Evolutionary conservation across 1,140 invertebrate genomes (phyloP).

Genomic region (Bombus consobrinus): DNA sequence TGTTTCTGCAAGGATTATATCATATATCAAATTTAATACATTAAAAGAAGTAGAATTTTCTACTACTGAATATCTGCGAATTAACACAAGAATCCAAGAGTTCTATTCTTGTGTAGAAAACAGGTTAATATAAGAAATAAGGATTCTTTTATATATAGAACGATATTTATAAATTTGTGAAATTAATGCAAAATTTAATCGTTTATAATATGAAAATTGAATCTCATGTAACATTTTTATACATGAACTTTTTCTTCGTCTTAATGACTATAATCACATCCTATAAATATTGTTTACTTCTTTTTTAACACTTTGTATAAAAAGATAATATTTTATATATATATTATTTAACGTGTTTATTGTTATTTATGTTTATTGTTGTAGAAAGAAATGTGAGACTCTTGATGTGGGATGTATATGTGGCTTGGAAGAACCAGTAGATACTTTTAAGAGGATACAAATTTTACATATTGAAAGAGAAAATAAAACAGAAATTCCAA

Average conservation of each 20-base stretch:
- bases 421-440: slow-evolving; percentile 64
- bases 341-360: slow-evolving; percentile 18
- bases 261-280: neutral
- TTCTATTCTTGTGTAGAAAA: slow-evolving; percentile 69
- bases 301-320: neutral
- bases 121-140: slow-evolving; percentile 53
- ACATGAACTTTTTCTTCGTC: neutral
- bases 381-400: slow-evolving; percentile 56
- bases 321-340: slow-evolving; percentile 10
- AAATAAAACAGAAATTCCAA: slow-evolving; percentile 48
- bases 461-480: slow-evolving; percentile 67
- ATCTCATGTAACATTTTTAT: neutral
- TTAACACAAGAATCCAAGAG: slow-evolving; percentile 62
- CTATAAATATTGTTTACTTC: neutral
- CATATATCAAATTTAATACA: slow-evolving; percentile 51
- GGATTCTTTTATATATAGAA: neutral
- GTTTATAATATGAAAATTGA: neutral
- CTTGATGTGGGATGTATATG: slow-evolving; percentile 71
- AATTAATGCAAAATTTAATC: neutral
- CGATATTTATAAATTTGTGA: neutral
- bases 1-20: slow-evolving; percentile 75
- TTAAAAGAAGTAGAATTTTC: slow-evolving; percentile 53
- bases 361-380: slow-evolving; percentile 17
- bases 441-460: slow-evolving; percentile 74
- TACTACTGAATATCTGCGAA: slow-evolving; percentile 60